Evolutionary conservation across 2,888 invertebrate genomes (phyloP).

Genomic region (Ormyrus labotus): DNA sequence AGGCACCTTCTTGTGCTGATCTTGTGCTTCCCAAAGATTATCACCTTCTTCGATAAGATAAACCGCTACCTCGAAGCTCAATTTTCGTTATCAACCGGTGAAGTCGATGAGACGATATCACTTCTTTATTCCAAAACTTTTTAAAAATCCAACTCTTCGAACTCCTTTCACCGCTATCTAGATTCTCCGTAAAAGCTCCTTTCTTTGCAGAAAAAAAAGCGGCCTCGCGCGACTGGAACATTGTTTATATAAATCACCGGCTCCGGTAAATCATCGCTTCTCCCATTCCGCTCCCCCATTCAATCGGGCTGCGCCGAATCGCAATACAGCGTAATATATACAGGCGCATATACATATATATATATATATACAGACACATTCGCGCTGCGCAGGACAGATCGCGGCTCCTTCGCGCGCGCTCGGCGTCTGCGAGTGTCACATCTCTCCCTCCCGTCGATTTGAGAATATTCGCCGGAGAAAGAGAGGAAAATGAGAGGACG

Average conservation of each 20-base stretch:
- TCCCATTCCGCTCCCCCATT: constrained; percentile 17
- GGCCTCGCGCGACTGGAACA: not conserved
- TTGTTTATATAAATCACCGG: constrained; percentile 50
- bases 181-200: too few relatives aligned
- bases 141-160: too few relatives aligned
- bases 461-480: constrained; percentile 45
- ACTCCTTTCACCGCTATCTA: too few relatives aligned
- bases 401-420: constrained; percentile 58
- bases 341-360: constrained; percentile 1
- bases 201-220: not conserved
- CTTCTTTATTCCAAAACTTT: too few relatives aligned
- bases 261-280: constrained; percentile 40
- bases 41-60: too few relatives aligned
- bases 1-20: too few relatives aligned
- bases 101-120: too few relatives aligned
- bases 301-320: constrained; percentile 32
- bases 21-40: too few relatives aligned
- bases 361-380: not conserved
- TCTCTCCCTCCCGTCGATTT: constrained; percentile 3
- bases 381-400: constrained; percentile 14
- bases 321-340: not conserved
- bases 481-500: constrained; percentile 34
- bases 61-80: too few relatives aligned
- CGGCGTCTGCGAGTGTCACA: constrained; percentile 45
- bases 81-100: too few relatives aligned